phyloP scores from a whole-genome alignment of 1,140 invertebrate species.

The Drosophila asahinai region DNA sequence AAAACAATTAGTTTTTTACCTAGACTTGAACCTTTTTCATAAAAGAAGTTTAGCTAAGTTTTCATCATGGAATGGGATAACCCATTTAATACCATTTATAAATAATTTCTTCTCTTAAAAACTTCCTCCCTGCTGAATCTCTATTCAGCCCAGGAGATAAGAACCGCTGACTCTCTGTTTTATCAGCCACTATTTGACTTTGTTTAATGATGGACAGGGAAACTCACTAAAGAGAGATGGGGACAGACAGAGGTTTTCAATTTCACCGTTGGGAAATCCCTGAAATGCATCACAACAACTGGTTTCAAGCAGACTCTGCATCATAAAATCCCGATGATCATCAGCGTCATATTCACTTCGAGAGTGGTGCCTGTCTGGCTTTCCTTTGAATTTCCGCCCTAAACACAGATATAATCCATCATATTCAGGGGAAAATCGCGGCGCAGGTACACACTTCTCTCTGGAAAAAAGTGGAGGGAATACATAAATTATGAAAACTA shows the following conservation, averaged over 20 bases:
- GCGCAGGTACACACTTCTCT: slow-evolving; percentile 49
- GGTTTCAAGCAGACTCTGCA: slow-evolving; percentile 53
- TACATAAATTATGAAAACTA: slow-evolving; percentile 58
- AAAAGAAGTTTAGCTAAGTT: too few relatives aligned
- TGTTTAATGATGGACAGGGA: slow-evolving; percentile 12
- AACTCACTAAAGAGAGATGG: slow-evolving; percentile 3
- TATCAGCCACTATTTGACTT: slow-evolving; percentile 22
- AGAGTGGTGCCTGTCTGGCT: slow-evolving; percentile 29
- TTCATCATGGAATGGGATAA: too few relatives aligned
- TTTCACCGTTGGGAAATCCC: slow-evolving; percentile 16
- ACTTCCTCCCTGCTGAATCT: neutral
- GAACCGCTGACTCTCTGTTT: neutral
- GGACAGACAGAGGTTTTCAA: slow-evolving; percentile 18
- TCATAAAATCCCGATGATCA: slow-evolving; percentile 64
- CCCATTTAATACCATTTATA: neutral
- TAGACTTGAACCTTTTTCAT: neutral
- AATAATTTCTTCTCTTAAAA: neutral
- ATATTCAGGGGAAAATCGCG: slow-evolving; percentile 71
- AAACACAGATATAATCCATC: slow-evolving; percentile 64
- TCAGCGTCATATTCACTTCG: slow-evolving; percentile 39
- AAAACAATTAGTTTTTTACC: slow-evolving; percentile 3
- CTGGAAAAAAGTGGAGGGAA: slow-evolving; percentile 28
- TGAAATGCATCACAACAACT: slow-evolving; percentile 52
- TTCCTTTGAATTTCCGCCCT: slow-evolving; percentile 73
- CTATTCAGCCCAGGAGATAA: neutral